Base-by-base conservation (phyloP, 2,888 invertebrate species). In the Papilio protenor region DNA sequence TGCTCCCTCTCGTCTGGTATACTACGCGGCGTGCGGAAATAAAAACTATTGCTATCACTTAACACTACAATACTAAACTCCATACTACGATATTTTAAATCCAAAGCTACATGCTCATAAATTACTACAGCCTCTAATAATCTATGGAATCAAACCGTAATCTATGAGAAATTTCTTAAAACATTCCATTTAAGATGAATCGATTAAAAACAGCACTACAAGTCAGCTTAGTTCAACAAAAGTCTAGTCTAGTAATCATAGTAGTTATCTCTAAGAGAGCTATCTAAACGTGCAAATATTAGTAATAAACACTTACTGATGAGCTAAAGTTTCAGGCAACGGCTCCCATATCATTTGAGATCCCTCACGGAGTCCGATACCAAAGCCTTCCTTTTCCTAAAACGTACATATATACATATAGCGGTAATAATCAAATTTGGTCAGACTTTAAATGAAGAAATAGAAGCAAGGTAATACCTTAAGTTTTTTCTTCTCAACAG, bases 401-500 rank as follows among this genome's bases (percentile, higher is more conserved):
- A 87, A 81, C 27, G 2, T 27, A 27, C 27, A 27, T 27, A 16
- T 16, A 59, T 70, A 49, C 14, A 49, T 49, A 49, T 49, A 14
- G 49, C 49, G 16, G 1, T 16, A 2, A 49, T 49, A 12, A 12
- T 47, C 1, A 47, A 1, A 11, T 11, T 2, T 47, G 11, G 12
- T 49, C 16, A 49, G 49, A 1, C 3, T 16, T 1, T 49, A 49
- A 49, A 49, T 49, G 2, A 49, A 49, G 12, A 49, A 14, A 55
- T 18, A n/a, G n/a, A 55, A 8, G 55, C 5, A 55, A 61, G 12
- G 21, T 23, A 97, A 82, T 91, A 98, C 98, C 96, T 98, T 99
- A 2, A 99, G 92, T 77, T 96, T 93, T 90, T 97, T 97, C 93
- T 99, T 99, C 88, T 99, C 99, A 80, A 97, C 96, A 0, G 97